A percentile compares a stretch with the other conserved stretches of the same genome.
phyloP scores from a whole-genome alignment of 2,888 invertebrate species.

The Iphiclides podalirius region DNA sequence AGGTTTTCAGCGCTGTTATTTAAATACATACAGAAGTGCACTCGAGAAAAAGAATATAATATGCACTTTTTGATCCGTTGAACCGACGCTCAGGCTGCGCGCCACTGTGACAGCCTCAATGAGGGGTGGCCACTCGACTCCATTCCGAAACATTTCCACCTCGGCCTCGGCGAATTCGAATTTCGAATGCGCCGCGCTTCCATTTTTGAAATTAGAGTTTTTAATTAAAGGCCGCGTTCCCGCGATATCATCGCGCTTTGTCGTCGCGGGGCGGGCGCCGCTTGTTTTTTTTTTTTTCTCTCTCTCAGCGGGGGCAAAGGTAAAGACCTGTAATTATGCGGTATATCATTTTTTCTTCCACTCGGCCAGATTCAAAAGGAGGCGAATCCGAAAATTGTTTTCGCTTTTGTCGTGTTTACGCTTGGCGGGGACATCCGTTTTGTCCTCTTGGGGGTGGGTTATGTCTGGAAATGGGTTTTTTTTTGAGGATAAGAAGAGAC shows the following conservation, averaged over 20 bases:
- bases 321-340: constrained; percentile 35
- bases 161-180: constrained; percentile 11
- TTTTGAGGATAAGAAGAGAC: no score
- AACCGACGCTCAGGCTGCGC: background rate
- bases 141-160: constrained; percentile 15
- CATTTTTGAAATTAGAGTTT: constrained; percentile 45
- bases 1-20: no score
- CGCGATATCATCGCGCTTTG: constrained; percentile 41
- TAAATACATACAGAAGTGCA: background rate
- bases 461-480: constrained; percentile 24
- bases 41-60: constrained; percentile 11
- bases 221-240: constrained; percentile 42
- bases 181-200: constrained; percentile 19
- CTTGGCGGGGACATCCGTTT: constrained; percentile 18
- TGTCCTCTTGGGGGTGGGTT: background rate
- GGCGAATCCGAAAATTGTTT: constrained; percentile 31
- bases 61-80: constrained; percentile 15
- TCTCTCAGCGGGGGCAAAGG: constrained; percentile 19
- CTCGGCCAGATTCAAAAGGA: constrained; percentile 20
- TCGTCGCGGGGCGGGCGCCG: constrained; percentile 32
- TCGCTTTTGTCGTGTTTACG: constrained; percentile 29
- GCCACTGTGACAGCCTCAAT: constrained; percentile 9
- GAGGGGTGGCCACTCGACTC: constrained; percentile 7
- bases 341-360: constrained; percentile 24
- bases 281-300: constrained; percentile 35